A percentile compares a stretch with the other conserved stretches of the same genome.
Conservation (phyloP, 2,888 invertebrate genomes). For the Anorthoa munda region DNA sequence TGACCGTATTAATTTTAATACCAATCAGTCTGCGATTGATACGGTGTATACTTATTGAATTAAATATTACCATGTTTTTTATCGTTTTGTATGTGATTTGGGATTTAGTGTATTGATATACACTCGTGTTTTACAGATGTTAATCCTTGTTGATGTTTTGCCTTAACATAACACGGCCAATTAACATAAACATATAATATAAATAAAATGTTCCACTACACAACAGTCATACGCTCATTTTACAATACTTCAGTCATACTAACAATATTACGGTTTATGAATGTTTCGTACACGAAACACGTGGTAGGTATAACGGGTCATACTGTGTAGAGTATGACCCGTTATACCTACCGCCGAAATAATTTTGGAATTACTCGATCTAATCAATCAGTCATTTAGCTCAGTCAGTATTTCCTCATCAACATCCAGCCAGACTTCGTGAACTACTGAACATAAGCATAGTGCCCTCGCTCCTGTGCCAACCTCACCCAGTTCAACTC, state of each 20-base stretch:
- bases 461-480: too few species aligned
- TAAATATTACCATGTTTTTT: slow-evolving; percentile 20
- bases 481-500: neutral
- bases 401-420: neutral
- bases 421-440: neutral
- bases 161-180: neutral
- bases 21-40: slow-evolving; percentile 32
- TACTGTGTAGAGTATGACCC: neutral
- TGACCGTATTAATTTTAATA: slow-evolving; percentile 41
- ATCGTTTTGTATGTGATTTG: neutral
- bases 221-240: too few species aligned
- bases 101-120: neutral
- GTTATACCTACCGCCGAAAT: too few species aligned
- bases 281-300: too few species aligned
- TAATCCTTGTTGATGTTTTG: neutral
- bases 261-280: too few species aligned
- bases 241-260: too few species aligned
- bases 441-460: neutral
- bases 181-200: neutral
- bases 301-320: too few species aligned
- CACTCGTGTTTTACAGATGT: neutral
- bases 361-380: neutral
- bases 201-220: too few species aligned
- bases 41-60: neutral
- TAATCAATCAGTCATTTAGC: neutral